Evolutionary conservation across 2,113 vertebrate genomes (phyloP).

Genomic region (Istiophorus platypterus): DNA sequence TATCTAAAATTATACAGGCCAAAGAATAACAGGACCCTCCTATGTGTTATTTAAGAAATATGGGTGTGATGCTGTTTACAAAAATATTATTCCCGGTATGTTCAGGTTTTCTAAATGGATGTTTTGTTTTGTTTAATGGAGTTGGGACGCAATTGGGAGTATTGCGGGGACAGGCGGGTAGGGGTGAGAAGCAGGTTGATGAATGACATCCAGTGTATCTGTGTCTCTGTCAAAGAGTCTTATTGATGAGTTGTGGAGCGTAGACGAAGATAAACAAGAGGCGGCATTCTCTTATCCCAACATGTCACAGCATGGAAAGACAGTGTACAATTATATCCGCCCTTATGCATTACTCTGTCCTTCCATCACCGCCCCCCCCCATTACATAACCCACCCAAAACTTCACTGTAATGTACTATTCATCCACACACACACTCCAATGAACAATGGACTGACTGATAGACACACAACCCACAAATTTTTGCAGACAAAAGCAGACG

Average conservation of each 20-base stretch:
- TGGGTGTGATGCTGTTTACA: background rate
- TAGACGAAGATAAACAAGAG: slow-evolving; percentile 64
- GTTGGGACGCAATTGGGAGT: slow-evolving; percentile 18
- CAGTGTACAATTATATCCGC: slow-evolving; percentile 54
- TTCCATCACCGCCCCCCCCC: slow-evolving; percentile 32
- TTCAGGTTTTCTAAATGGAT: slow-evolving; percentile 30
- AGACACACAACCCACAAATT: slow-evolving; percentile 30
- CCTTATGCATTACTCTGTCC: slow-evolving; percentile 58
- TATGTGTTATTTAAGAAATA: slow-evolving; percentile 9
- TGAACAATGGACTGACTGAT: slow-evolving; percentile 56
- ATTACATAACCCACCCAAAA: slow-evolving; percentile 59
- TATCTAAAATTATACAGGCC: slow-evolving; percentile 5
- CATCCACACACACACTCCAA: slow-evolving; percentile 9
- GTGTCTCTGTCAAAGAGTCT: slow-evolving; percentile 62
- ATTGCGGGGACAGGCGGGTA: slow-evolving; percentile 34
- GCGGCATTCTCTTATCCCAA: slow-evolving; percentile 59
- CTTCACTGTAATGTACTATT: slow-evolving; percentile 42
- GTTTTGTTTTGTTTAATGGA: slow-evolving; percentile 43
- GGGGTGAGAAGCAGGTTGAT: slow-evolving; percentile 48
- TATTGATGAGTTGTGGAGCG: slow-evolving; percentile 58
- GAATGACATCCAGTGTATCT: slow-evolving; percentile 45
- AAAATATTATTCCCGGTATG: slow-evolving; percentile 16
- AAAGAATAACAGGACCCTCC: slow-evolving; percentile 12
- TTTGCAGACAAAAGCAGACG: slow-evolving; percentile 24
- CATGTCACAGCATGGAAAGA: slow-evolving; percentile 63